Percentiles rank a stretch among this genome's conserved stretches.
Evolutionary conservation across 2,797 vertebrate genomes (phyloP).

Genomic region (Phoebastria nigripes): DNA sequence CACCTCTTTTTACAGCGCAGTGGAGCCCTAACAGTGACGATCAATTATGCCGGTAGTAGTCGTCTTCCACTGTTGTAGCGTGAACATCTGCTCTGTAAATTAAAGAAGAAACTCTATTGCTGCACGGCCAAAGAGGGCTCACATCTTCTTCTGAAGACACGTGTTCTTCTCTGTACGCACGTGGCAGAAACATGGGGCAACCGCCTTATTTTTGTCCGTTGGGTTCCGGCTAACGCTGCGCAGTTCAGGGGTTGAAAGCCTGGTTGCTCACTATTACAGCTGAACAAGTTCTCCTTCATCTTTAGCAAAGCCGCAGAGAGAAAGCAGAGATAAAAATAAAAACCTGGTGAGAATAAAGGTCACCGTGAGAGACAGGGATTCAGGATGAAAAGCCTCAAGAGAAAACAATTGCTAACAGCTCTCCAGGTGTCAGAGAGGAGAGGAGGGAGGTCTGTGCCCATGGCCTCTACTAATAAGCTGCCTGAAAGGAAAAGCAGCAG

Average conservation of each 20-base stretch:
- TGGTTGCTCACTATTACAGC: not conserved
- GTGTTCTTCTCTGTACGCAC: fast-evolving
- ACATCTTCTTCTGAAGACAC: not conserved
- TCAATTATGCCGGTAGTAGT: not conserved
- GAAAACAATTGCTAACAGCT: not conserved
- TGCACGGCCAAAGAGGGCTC: not conserved
- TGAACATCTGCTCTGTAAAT: not conserved
- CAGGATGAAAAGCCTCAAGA: not conserved
- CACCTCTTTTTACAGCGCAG: not conserved
- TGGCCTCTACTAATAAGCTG: not conserved
- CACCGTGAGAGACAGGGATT: not conserved
- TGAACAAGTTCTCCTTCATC: not conserved
- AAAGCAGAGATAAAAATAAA: conserved; percentile 4
- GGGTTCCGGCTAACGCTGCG: fast-evolving
- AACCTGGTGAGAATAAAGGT: not conserved
- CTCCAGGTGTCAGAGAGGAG: not conserved
- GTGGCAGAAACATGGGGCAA: not conserved
- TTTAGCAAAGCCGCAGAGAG: not conserved
- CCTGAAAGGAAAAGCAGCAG: not conserved
- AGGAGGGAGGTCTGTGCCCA: not conserved
- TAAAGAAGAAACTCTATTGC: not conserved
- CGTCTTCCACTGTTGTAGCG: not conserved
- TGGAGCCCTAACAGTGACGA: not conserved
- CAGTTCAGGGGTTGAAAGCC: not conserved
- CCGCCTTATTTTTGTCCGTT: not conserved